phyloP scores from a whole-genome alignment of 1,140 invertebrate genomes.

The Stegodyphus dumicola region DNA sequence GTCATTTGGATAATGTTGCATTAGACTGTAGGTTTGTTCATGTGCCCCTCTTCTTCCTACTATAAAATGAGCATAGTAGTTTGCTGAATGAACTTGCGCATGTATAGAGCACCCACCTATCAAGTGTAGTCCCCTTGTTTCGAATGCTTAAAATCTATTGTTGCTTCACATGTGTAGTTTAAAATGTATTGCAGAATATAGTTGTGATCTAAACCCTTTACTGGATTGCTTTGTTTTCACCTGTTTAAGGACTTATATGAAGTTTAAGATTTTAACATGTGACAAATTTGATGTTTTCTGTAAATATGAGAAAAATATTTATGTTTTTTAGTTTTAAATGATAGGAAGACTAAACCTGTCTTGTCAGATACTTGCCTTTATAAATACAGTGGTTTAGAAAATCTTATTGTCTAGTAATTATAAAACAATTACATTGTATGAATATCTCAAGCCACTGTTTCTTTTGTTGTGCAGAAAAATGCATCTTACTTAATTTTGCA shows the following conservation, averaged over 20 bases:
- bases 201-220: neutral
- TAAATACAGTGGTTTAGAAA: neutral
- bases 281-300: neutral
- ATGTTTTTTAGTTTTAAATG: neutral
- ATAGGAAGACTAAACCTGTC: neutral
- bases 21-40: conserved; percentile 46
- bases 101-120: conserved; percentile 28
- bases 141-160: conserved; percentile 18
- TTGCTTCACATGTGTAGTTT: conserved; percentile 17
- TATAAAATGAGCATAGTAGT: conserved; percentile 45
- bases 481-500: too few species aligned
- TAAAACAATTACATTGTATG: neutral
- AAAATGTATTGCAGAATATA: neutral
- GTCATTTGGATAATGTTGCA: conserved; percentile 44
- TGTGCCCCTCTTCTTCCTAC: conserved; percentile 47
- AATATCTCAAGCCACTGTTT: too few species aligned
- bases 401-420: neutral
- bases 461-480: too few species aligned
- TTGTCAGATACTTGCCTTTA: too few species aligned
- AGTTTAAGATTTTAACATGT: neutral
- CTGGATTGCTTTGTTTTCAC: conserved; percentile 5
- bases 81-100: conserved; percentile 54
- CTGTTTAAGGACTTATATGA: neutral
- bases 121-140: neutral
- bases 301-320: neutral